Evolutionary conservation across 2,113 vertebrate species (phyloP), one percentile per base, ranked within the genome.

Genomic region (Pangasianodon hypophthalmus): DNA sequence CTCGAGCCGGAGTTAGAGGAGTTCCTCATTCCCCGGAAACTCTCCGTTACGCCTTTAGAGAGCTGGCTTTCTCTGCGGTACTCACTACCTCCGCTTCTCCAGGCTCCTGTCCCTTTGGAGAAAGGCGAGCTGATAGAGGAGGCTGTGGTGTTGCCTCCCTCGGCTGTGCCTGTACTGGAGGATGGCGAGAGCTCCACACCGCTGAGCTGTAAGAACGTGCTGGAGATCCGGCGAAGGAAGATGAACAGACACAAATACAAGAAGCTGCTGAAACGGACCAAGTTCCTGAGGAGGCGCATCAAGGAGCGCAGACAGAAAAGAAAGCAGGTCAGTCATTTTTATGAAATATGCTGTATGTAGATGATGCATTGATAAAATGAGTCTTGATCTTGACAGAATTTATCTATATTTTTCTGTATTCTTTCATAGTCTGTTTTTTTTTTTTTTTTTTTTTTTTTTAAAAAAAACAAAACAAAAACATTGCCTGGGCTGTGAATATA

Each of bases 241-340:
- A 99, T 99, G 96, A 99, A 99, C 92, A 95, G 93, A 8, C 98
- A 99, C 93, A 98, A 98, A 90, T 99, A 96, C 94, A 98, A 92
- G 88, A 99, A 99, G 92, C 94, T 99, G 93, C 92, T 95, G 48
- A 98, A 97, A 92, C 94, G 97, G 29, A 97, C 95, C 0, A 97
- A 96, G 83, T 98, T 98, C 90, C 44, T 97, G 13, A 94, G 95
- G 71, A 96, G 93, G 87, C 97, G 90, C 85, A 91, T 99, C 7
- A 87, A 93, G 54, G 96, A 97, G 0, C 92, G 95, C 1, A 95
- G 98, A 54, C 94, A 94, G 83, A 97, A 62, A 85, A 97, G 9
- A 46, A 98, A 98, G 90, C 96, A 96, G 95, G 96, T 96, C 62
- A 89, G 94, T 54, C 32, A 11, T 85, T 18, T 54, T 52, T 32